A percentile compares a stretch with the other conserved stretches of the same genome.
Conservation (phyloP, 2,113 vertebrate species). For the Capricornis sumatraensis region DNA sequence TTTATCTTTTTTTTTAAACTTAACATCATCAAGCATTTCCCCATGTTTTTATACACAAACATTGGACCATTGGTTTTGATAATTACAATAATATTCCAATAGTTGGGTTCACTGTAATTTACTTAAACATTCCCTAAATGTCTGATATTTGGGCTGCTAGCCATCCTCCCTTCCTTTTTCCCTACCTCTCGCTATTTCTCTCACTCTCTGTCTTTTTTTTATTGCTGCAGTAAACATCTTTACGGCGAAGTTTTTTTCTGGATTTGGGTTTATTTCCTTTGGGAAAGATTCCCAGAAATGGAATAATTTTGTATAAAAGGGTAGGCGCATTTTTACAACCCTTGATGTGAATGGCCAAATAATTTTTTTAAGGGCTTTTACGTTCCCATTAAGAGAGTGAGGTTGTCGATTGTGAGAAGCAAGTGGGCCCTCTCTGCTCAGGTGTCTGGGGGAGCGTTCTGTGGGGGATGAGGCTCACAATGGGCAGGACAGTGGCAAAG, state of each 20-base stretch:
- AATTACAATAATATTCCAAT: background rate
- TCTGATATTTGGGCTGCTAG: background rate
- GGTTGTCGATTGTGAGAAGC: background rate
- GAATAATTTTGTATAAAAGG: constrained; percentile 31
- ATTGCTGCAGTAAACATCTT: background rate
- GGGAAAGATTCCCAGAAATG: constrained; percentile 46
- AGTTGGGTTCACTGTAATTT: background rate
- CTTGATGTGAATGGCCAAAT: background rate
- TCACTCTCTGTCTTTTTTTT: background rate
- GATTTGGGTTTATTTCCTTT: background rate
- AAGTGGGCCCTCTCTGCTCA: background rate
- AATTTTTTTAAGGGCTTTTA: background rate
- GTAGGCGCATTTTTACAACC: constrained; percentile 20
- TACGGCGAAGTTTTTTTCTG: accelerated
- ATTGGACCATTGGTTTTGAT: background rate
- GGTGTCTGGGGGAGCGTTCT: background rate
- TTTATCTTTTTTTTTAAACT: background rate
- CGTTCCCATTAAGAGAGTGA: background rate
- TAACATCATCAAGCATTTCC: background rate
- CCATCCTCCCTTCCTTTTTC: background rate
- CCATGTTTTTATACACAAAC: background rate
- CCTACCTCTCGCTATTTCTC: background rate
- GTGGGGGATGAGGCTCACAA: background rate
- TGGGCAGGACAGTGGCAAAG: background rate
- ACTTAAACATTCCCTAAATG: background rate